These are phyloP conservation scores for Sthenelais limicola DNA, from an alignment of 2,888 invertebrate species.

Conservation along the genomic window DNA sequence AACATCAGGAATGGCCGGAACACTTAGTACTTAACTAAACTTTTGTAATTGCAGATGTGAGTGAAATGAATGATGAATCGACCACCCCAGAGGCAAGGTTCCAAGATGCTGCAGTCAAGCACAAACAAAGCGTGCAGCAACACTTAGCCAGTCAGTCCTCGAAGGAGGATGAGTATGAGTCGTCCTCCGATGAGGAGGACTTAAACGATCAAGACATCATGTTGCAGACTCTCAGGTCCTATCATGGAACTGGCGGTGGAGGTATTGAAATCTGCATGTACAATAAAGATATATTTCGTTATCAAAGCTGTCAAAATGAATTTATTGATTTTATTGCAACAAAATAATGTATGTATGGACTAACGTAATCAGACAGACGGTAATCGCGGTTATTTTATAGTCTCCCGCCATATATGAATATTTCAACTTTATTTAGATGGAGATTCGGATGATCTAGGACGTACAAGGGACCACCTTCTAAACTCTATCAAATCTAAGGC, in stretches of 20 bases:
- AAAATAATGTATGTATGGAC: too few relatives aligned
- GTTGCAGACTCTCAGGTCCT: conserved; percentile 59
- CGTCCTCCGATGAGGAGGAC: conserved; percentile 61
- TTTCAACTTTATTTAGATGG: conserved; percentile 4
- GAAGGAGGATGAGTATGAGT: conserved; percentile 50
- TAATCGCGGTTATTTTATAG: too few relatives aligned
- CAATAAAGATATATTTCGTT: too few relatives aligned
- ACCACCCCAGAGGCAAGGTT: conserved; percentile 59
- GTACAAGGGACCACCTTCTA: conserved; percentile 82
- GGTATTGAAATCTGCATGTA: too few relatives aligned
- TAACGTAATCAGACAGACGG: too few relatives aligned
- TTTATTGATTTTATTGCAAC: too few relatives aligned
- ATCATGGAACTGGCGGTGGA: conserved; percentile 49
- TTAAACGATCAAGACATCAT: conserved; percentile 63
- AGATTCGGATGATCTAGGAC: conserved; percentile 54
- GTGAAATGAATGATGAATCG: not conserved
- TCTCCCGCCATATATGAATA: not conserved
- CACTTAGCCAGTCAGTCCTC: conserved; percentile 51
- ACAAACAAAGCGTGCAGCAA: conserved; percentile 62
- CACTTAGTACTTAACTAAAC: too few relatives aligned
- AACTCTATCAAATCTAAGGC: conserved; percentile 86
- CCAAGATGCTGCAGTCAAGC: conserved; percentile 59
- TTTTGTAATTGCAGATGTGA: too few relatives aligned
- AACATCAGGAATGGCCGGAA: too few relatives aligned
- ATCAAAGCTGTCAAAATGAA: too few relatives aligned